Percentiles rank a stretch among this genome's conserved stretches.
These are phyloP conservation scores for Mythimna impura DNA, from an alignment of 2,888 invertebrate species.

Conservation along the genomic window DNA sequence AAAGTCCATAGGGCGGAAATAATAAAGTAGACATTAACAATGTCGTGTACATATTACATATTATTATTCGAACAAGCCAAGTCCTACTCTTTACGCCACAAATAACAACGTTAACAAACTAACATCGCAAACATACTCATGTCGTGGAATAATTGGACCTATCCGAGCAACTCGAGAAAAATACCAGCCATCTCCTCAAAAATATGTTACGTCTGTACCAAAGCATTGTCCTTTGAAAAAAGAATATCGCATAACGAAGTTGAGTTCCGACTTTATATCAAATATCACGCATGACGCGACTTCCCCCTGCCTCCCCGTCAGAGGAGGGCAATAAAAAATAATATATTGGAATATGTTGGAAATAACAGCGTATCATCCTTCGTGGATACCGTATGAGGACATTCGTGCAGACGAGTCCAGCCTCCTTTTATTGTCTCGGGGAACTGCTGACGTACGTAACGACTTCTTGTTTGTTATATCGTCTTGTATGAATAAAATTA, in stretches of 20 bases:
- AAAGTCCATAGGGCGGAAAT: slow-evolving; percentile 23
- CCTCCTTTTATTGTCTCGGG: slow-evolving; percentile 85
- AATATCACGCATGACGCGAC: slow-evolving; percentile 90
- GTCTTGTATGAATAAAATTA: slow-evolving; percentile 82
- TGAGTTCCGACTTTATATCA: slow-evolving; percentile 90
- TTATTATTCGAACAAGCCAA: slow-evolving; percentile 59
- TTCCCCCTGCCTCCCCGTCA: slow-evolving; percentile 73
- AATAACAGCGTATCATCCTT: slow-evolving; percentile 90
- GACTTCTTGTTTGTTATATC: slow-evolving; percentile 82
- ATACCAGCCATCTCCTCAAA: slow-evolving; percentile 85
- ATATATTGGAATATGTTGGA: slow-evolving; percentile 91
- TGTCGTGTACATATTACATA: slow-evolving; percentile 51
- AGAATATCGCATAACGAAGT: slow-evolving; percentile 90
- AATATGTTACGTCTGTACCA: slow-evolving; percentile 85
- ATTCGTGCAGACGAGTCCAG: slow-evolving; percentile 87
- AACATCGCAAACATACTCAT: slow-evolving; percentile 81
- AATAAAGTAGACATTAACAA: slow-evolving; percentile 48
- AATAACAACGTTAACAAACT: slow-evolving; percentile 81
- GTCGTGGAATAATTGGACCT: slow-evolving; percentile 87
- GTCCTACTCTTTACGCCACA: slow-evolving; percentile 60
- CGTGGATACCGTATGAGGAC: slow-evolving; percentile 84
- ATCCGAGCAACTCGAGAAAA: slow-evolving; percentile 83
- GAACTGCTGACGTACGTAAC: slow-evolving; percentile 84
- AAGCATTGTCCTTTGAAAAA: slow-evolving; percentile 90
- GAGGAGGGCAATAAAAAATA: slow-evolving; percentile 90